Evolutionary conservation across 2,113 vertebrate genomes (phyloP), one percentile per base, ranked within the genome.

Genomic region (Thamnaconus septentrionalis): DNA sequence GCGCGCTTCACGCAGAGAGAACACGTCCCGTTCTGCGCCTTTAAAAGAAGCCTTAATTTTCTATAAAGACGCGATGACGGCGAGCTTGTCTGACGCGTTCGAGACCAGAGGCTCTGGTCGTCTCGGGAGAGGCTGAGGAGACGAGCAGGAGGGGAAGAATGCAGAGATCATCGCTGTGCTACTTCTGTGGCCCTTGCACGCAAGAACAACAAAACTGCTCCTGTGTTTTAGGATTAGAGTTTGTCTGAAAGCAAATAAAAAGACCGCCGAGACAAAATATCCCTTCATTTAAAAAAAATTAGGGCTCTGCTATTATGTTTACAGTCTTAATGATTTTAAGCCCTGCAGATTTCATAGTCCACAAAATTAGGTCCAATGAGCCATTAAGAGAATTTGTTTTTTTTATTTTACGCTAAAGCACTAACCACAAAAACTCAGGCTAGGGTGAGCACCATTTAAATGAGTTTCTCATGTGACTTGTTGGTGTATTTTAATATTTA

Each of bases 21-120:
- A 71, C 69, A 76, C 64, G 66, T 62, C 64, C 66, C 59, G 73
- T 82, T 84, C 83, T 75, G 58, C 63, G 76, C 75, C 78, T 87
- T 65, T 74, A 86, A 85, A 56, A 52, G 53, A 50, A 46, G 54
- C 73, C 53, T 75, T 82, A 69, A 83, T 82, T 83, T 83, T 76
- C 72, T 61, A 9, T 68, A 71, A 76, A 67, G 69, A 8, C 5
- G 45, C 4, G 31, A 78, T 82, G 73, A 87, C 64, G 61, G 66
- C 60, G 11, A 43, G 69, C 64, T 65, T 65, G 53, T 11, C 54
- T 64, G 57, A 62, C 51, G n/a, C 70, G 75, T 81, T 80, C 75
- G 76, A 74, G 63, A 70, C 41, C 47, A 41, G 10, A 69, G 50
- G 48, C 48, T 6, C 41, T 5, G 56, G 60, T 7, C 44, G 65